Evolutionary conservation across 2,797 vertebrate genomes (phyloP).

Genomic region (Nannoperca obscura): DNA sequence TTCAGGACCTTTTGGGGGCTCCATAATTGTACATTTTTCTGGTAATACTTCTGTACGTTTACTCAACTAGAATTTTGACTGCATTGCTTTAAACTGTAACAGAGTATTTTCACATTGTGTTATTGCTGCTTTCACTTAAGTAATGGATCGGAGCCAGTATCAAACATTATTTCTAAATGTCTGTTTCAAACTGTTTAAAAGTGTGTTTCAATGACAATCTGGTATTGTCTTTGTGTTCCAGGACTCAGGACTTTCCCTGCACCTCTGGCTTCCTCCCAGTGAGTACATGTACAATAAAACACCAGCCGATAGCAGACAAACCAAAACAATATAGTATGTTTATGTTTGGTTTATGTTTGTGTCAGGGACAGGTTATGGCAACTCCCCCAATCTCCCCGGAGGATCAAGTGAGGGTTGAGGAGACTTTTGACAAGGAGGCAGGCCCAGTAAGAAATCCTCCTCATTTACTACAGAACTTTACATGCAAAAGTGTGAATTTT

Average conservation of each 20-base stretch:
- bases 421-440: constrained; percentile 79
- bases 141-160: not conserved
- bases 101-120: not conserved
- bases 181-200: not conserved
- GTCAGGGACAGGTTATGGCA: constrained; percentile 76
- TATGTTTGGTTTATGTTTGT: constrained; percentile 23
- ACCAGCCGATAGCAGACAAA: not conserved
- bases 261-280: constrained; percentile 76
- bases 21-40: not conserved
- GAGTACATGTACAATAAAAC: constrained; percentile 14
- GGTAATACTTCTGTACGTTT: not conserved
- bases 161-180: not conserved
- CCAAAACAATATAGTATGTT: not conserved
- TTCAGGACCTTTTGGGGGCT: not conserved
- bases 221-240: constrained; percentile 57
- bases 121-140: not conserved
- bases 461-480: not conserved
- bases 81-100: not conserved
- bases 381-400: constrained; percentile 65
- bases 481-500: not conserved
- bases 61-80: not conserved
- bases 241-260: constrained; percentile 81
- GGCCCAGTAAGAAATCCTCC: constrained; percentile 69
- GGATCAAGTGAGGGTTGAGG: constrained; percentile 72
- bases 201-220: not conserved